A percentile compares a stretch with the other conserved stretches of the same genome.
Conservation (phyloP, 2,888 invertebrate species). For the Amphipoea oculea region DNA sequence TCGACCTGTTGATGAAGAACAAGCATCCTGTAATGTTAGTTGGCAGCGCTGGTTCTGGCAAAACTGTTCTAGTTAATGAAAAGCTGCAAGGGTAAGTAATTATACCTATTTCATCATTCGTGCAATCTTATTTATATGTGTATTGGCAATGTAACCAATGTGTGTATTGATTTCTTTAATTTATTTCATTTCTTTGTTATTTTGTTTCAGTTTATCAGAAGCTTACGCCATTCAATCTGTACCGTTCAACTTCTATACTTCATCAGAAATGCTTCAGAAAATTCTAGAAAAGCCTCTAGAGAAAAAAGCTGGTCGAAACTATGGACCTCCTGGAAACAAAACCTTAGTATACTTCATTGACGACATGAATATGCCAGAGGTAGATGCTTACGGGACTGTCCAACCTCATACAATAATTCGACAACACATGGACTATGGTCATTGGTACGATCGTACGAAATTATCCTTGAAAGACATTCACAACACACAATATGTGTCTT, state of each 20-base stretch:
- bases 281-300: constrained; percentile 98
- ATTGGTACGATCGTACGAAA: constrained; percentile 97
- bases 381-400: constrained; percentile 96
- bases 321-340: constrained; percentile 98
- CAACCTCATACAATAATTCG: constrained; percentile 98
- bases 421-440: constrained; percentile 98
- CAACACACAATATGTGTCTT: constrained; percentile 98
- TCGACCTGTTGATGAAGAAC: constrained; percentile 96
- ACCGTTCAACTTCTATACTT: constrained; percentile 99
- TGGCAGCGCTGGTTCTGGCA: constrained; percentile 98
- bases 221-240: constrained; percentile 97
- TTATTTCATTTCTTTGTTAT: background rate
- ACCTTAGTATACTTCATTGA: constrained; percentile 98
- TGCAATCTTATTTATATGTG: background rate
- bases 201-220: constrained; percentile 92
- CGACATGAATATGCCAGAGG: constrained; percentile 99
- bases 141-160: too few species aligned
- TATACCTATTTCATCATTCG: background rate
- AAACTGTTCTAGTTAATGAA: constrained; percentile 95
- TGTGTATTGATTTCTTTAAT: background rate
- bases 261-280: constrained; percentile 98
- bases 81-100: constrained; percentile 90
- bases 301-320: constrained; percentile 98
- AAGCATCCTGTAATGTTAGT: constrained; percentile 98
- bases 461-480: constrained; percentile 98